Evolutionary conservation across 92 coral and sea anemone genomes (phyloP), one percentile per base, ranked within the genome.

Genomic region (Galaxea fascicularis): DNA sequence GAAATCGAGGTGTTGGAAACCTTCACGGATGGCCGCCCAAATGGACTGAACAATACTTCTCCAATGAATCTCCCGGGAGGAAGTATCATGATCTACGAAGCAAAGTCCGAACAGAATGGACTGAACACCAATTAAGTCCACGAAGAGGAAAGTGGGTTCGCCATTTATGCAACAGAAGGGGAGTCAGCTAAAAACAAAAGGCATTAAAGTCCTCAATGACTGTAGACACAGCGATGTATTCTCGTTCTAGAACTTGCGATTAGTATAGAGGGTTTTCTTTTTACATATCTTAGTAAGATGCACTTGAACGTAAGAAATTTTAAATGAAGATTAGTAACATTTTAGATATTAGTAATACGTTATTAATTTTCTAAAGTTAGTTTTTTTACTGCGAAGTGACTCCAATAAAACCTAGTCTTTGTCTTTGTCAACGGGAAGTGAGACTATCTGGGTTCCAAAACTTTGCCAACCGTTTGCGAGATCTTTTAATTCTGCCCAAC

Each of bases 1-100:
- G 56, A 69, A 22, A 76, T 88, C 79, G 53, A 77, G 21, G 88
- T 88, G 26, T 27, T 88, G 20, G 91, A 88, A 39, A 88, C 91
- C 3, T 88, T 26, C 46, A 58, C 76, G 0, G 79, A 76, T 20
- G 86, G 86, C 22, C 82, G 86, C 44, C 65, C 62, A 80, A 11
- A 39, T 14, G 87, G 87, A 35, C 74, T 68, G 35, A 44, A 30
- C 74, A 68, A 68, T 8, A 58, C 65, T 26, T 58, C 18, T 11
- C 27, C 65, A 58, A 22, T 58, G 65, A n/a, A 58, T 58, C 20
- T 58, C 25, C 65, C 65, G 18, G 65, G 65, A 58, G 65, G 65
- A 4, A 58, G 8, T 11, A 4, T 58, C 65, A 58, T 58, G 65
- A n/a, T 58, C 0, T 58, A 17, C 10, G 65, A 4, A 4, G 27